These are phyloP conservation scores for Drosophila kepulauana DNA, from an alignment of 1,140 invertebrate species.

Conservation along the genomic window DNA sequence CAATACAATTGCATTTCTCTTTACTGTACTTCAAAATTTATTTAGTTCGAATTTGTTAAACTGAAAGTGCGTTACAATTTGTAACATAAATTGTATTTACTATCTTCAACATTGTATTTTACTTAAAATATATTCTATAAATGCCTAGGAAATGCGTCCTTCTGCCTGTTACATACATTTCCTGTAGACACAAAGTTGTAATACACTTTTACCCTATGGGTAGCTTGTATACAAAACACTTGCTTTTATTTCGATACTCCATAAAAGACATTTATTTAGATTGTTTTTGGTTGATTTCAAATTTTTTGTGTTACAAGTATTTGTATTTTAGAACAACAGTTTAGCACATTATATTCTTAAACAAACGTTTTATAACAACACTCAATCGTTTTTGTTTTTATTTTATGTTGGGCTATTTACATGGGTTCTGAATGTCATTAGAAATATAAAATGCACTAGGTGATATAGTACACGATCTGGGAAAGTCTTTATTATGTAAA, in stretches of 20 bases:
- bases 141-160: too few relatives aligned
- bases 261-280: conserved; percentile 58
- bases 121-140: too few relatives aligned
- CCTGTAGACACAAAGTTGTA: too few relatives aligned
- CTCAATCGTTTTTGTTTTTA: conserved; percentile 17
- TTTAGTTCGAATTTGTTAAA: too few relatives aligned
- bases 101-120: too few relatives aligned
- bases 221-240: background rate
- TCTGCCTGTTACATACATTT: too few relatives aligned
- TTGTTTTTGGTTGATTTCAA: conserved; percentile 65
- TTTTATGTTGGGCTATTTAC: conserved; percentile 48
- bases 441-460: conserved; percentile 20
- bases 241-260: conserved; percentile 15
- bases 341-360: conserved; percentile 19
- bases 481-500: conserved; percentile 24
- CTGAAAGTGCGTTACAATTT: too few relatives aligned
- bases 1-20: too few relatives aligned
- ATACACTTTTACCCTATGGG: too few relatives aligned
- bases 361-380: conserved; percentile 13
- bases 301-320: conserved; percentile 52
- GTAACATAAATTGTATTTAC: too few relatives aligned
- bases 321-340: conserved; percentile 24
- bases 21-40: too few relatives aligned
- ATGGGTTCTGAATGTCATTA: conserved; percentile 21
- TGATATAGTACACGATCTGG: conserved; percentile 28